A percentile compares a stretch with the other conserved stretches of the same genome.
These are phyloP conservation scores for Dryococelus australis DNA, from an alignment of 2,888 invertebrate species.

Conservation along the genomic window DNA sequence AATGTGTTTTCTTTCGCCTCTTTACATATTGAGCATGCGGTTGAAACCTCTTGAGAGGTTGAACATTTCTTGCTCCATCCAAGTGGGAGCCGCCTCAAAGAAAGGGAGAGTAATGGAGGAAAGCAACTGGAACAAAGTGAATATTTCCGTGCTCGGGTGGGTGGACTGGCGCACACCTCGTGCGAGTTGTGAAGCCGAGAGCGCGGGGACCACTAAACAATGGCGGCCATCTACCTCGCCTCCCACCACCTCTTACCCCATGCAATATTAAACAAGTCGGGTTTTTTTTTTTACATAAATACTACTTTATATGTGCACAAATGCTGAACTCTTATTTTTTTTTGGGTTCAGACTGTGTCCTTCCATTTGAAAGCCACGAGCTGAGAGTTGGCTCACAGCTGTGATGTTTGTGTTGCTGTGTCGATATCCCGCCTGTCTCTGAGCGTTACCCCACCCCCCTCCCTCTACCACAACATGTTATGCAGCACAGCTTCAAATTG, in stretches of 20 bases:
- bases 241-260: background rate
- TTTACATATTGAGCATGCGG: no score
- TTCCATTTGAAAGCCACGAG: background rate
- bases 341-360: background rate
- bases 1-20: background rate
- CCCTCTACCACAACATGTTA: no score
- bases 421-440: no score
- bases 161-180: no score
- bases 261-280: no score
- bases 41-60: no score
- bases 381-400: background rate
- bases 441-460: no score
- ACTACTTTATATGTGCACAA: background rate
- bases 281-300: background rate
- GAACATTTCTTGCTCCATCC: no score
- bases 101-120: background rate
- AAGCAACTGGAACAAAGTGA: background rate
- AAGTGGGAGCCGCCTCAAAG: background rate
- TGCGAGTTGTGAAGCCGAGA: background rate
- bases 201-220: background rate
- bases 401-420: no score
- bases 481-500: no score
- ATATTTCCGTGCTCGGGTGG: background rate
- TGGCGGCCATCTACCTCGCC: background rate
- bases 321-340: background rate